Percentiles rank a stretch among this genome's conserved stretches.
Evolutionary conservation across 2,113 vertebrate genomes (phyloP).

Genomic region (Athene noctua): DNA sequence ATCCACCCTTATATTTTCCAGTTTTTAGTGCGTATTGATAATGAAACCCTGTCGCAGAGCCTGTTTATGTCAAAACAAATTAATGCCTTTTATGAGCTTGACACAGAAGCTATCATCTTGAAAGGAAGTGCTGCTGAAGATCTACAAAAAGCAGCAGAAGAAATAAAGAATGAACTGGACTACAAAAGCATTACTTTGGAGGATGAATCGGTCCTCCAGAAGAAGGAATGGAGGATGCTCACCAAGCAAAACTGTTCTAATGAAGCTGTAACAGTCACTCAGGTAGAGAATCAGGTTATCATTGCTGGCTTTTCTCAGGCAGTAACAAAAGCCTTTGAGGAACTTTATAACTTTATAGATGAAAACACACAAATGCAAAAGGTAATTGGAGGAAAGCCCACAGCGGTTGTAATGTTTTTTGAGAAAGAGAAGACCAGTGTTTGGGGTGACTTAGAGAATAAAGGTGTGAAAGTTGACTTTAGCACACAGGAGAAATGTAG

Average conservation of each 20-base stretch:
- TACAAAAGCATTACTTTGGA: constrained; percentile 69
- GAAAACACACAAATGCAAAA: constrained; percentile 72
- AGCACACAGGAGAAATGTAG: neutral
- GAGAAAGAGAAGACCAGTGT: neutral
- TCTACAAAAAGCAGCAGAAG: constrained; percentile 73
- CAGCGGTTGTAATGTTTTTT: constrained; percentile 72
- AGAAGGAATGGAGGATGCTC: constrained; percentile 73
- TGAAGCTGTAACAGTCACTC: constrained; percentile 54
- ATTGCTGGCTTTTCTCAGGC: constrained; percentile 73
- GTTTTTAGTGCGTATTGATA: constrained; percentile 73
- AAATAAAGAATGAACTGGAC: constrained; percentile 66
- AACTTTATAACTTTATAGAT: constrained; percentile 73
- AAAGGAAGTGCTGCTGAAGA: constrained; percentile 43
- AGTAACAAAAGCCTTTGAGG: constrained; percentile 47
- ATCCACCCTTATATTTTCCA: constrained; percentile 66
- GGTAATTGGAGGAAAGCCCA: constrained; percentile 46
- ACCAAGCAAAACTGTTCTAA: constrained; percentile 18
- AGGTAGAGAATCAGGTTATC: constrained; percentile 55
- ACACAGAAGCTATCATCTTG: constrained; percentile 54
- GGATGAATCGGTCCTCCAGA: constrained; percentile 69
- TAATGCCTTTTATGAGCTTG: constrained; percentile 73
- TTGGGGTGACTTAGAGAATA: constrained; percentile 26
- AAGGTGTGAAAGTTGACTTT: constrained; percentile 66
- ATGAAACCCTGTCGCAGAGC: constrained; percentile 70
- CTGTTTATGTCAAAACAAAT: constrained; percentile 77